Evolutionary conservation across 1,140 invertebrate genomes (phyloP).

Genomic region (Ladona fulva): DNA sequence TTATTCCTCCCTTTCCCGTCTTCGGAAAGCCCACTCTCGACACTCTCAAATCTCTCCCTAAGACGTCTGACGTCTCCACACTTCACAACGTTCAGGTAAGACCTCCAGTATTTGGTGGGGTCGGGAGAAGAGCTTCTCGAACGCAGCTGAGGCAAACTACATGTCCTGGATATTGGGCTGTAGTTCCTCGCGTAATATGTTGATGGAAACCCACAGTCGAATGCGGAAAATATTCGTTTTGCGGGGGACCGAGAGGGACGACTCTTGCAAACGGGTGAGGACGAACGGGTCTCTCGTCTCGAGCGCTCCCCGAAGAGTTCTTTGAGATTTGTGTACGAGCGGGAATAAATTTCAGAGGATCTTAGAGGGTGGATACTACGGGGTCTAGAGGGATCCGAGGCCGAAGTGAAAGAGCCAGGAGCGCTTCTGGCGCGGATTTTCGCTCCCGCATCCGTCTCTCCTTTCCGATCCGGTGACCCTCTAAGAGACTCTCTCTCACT

Average conservation of each 20-base stretch:
- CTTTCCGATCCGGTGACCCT: constrained; percentile 15
- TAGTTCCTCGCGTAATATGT: constrained; percentile 22
- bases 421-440: too few relatives aligned
- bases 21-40: constrained; percentile 31
- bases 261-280: constrained; percentile 26
- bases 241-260: constrained; percentile 21
- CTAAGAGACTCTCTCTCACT: constrained; percentile 33
- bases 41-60: constrained; percentile 61
- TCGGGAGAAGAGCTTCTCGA: constrained; percentile 54
- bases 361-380: too few relatives aligned
- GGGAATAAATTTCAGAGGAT: constrained; percentile 34
- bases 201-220: constrained; percentile 23
- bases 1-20: too few relatives aligned
- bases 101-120: constrained; percentile 56
- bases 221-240: constrained; percentile 30
- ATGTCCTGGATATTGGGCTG: constrained; percentile 43
- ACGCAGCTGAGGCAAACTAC: constrained; percentile 48
- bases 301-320: constrained; percentile 58
- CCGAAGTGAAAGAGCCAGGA: too few relatives aligned
- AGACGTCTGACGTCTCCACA: constrained; percentile 65
- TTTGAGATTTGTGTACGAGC: constrained; percentile 63
- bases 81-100: constrained; percentile 56
- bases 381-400: neutral
- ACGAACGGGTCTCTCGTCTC: constrained; percentile 20
- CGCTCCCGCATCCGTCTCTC: too few relatives aligned